Evolutionary conservation across 92 coral and sea anemone genomes (phyloP).

Genomic region (Zoanthus sociatus): DNA sequence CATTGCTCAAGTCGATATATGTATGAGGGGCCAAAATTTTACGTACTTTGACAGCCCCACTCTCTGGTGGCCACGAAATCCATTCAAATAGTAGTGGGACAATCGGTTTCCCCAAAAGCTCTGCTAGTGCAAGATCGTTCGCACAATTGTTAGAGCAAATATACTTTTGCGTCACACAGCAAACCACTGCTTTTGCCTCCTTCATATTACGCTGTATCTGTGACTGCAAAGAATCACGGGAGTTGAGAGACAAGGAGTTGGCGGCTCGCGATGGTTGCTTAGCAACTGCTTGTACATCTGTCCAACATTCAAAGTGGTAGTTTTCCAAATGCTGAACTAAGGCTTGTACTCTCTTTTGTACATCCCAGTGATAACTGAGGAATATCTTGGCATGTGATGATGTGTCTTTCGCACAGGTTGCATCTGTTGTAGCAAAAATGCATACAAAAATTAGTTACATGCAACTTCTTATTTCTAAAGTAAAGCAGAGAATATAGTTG

Average conservation of each 20-base stretch:
- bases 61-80: slow-evolving; percentile 95
- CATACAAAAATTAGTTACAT: neutral
- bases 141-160: slow-evolving; percentile 90
- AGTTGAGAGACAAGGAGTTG: slow-evolving; percentile 29
- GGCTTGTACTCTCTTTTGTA: slow-evolving; percentile 79
- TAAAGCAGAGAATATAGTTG: too few species aligned
- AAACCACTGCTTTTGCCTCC: slow-evolving; percentile 77
- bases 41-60: slow-evolving; percentile 71
- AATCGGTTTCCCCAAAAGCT: slow-evolving; percentile 80
- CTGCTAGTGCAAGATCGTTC: slow-evolving; percentile 88
- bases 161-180: slow-evolving; percentile 91
- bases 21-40: slow-evolving; percentile 79
- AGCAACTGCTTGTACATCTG: slow-evolving; percentile 72
- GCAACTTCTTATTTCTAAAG: neutral
- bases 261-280: slow-evolving; percentile 58
- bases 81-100: slow-evolving; percentile 92
- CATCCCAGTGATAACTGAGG: slow-evolving; percentile 97
- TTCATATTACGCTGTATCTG: slow-evolving; percentile 84
- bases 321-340: slow-evolving; percentile 81
- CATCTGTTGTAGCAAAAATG: neutral
- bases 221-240: slow-evolving; percentile 68
- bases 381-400: slow-evolving; percentile 76
- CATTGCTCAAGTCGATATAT: slow-evolving; percentile 90
- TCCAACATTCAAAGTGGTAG: slow-evolving; percentile 85
- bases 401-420: slow-evolving; percentile 2